Base-by-base conservation (phyloP, 2,888 invertebrate genomes). In the Celastrina argiolus region DNA sequence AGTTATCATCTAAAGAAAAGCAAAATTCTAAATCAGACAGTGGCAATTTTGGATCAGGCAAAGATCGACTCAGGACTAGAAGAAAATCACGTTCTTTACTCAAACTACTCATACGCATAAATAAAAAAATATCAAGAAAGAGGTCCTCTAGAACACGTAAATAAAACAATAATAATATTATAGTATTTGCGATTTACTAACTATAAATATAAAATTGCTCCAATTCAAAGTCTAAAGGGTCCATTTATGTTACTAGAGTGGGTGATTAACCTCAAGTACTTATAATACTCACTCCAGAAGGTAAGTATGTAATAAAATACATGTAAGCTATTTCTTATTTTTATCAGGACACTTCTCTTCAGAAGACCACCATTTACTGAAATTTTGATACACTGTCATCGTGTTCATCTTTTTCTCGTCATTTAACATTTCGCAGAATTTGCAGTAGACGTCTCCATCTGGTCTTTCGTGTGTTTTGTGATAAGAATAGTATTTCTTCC, bases 401-500 rank as follows among this genome's bases (percentile, higher is more conserved):
- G 70, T 69, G 1, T 71, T 72, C 73, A 81, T 73, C 4, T 76
- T 58, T 0, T 66, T 65, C 7, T 76, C 72, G 61, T 84, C 73
- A 64, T 87, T 85, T 0, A 81, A 56, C 69, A 80, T 72, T 1
- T 75, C 77, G 70, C 88, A 88, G 45, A 88, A 80, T 1, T 73
- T 73, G 69, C 88, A 88, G 64, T 84, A 81, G 39, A 82, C 81
- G 36, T 85, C 83, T 0, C 81, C 80, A 0, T 78, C 77, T 0
- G 82, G 77, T 12, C 71, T 75, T 45, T 79, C 75, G 42, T 80
- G 72, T 6, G 76, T 78, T 14, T 73, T 73, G 39, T 81, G 78
- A 67, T 77, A 79, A 0, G 77, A 75, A 68, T 87, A 87, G 68
- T 85, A 74, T 2, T 78, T 80, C 61, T 77, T 78, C 87, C 86